phyloP scores from a whole-genome alignment of 2,113 vertebrate species.

The Bos indicus region DNA sequence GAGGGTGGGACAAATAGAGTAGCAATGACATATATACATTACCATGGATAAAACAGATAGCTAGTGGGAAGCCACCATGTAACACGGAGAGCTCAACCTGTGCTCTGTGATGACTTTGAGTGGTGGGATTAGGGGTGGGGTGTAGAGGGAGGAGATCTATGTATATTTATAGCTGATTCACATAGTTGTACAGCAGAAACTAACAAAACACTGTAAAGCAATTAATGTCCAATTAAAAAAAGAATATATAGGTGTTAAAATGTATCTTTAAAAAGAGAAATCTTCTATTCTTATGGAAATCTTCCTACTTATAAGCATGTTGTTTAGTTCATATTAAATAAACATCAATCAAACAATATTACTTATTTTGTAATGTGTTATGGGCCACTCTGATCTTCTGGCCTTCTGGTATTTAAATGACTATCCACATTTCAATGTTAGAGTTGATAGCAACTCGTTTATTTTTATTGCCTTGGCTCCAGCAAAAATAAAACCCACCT shows the following conservation, averaged over 20 bases:
- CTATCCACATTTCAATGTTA: not conserved
- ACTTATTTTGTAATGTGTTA: not conserved
- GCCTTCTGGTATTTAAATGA: not conserved
- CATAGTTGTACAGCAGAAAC: not conserved
- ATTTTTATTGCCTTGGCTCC: not conserved
- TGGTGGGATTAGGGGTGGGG: not conserved
- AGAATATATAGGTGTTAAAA: not conserved
- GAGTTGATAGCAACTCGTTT: not conserved
- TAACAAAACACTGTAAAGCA: not conserved
- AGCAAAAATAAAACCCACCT: conserved; percentile 57
- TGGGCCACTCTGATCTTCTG: not conserved
- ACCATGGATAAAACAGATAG: not conserved
- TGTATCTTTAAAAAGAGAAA: not conserved
- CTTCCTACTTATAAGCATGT: not conserved
- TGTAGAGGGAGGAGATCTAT: not conserved
- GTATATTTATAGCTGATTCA: not conserved
- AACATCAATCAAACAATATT: not conserved
- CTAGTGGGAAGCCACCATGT: not conserved
- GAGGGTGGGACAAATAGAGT: not conserved
- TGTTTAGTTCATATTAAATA: conserved; percentile 5
- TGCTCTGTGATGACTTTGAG: not conserved
- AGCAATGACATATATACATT: not conserved
- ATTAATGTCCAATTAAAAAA: not conserved
- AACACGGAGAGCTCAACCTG: not conserved
- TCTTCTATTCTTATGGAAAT: not conserved